Evolutionary conservation across 2,888 invertebrate species (phyloP).

Genomic region (Oscheius sp.): DNA sequence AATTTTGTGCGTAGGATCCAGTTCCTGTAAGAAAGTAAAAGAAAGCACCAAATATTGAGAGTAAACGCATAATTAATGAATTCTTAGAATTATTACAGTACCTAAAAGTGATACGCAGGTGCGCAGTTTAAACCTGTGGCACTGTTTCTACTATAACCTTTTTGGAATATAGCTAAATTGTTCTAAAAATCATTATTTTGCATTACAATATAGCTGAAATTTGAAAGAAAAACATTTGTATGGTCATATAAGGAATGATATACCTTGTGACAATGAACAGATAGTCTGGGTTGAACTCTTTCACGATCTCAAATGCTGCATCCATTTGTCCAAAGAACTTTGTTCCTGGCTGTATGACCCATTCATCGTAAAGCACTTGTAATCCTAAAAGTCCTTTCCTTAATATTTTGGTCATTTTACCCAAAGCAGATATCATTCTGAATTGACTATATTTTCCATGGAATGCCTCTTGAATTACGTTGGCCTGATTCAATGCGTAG

Average conservation of each 20-base stretch:
- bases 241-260: background rate
- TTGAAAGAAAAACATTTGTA: too few species aligned
- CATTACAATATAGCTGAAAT: too few species aligned
- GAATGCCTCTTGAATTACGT: slow-evolving; percentile 3
- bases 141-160: too few species aligned
- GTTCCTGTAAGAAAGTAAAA: too few species aligned
- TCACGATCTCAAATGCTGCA: background rate
- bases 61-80: too few species aligned
- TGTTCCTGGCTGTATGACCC: background rate
- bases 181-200: too few species aligned
- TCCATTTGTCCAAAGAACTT: background rate
- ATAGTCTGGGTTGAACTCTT: background rate
- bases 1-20: too few species aligned
- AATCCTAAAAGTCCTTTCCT: background rate
- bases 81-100: too few species aligned
- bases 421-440: background rate
- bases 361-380: slow-evolving; percentile 13
- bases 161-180: too few species aligned
- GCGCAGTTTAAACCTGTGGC: too few species aligned
- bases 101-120: too few species aligned
- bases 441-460: slow-evolving; percentile 9
- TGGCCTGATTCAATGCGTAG: slow-evolving; percentile 15
- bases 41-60: too few species aligned
- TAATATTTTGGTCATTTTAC: background rate
- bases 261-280: slow-evolving; percentile 17